Conservation (phyloP, 2,113 vertebrate genomes). For the Salminus brasiliensis region DNA sequence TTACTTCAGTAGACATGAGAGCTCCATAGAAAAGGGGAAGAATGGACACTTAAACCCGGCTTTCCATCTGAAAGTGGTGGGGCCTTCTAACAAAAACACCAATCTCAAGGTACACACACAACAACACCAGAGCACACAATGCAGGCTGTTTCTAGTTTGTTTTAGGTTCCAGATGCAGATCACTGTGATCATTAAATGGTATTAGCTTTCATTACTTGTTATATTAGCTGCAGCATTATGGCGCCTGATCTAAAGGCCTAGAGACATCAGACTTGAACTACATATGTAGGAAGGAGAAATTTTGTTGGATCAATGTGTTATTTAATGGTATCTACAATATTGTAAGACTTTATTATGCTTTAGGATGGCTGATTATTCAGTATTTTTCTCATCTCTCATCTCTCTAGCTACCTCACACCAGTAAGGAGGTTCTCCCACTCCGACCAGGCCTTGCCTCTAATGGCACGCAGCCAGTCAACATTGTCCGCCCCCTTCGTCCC, state of each 20-base stretch:
- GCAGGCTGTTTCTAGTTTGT: too few species aligned
- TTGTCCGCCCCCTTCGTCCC: slow-evolving; percentile 81
- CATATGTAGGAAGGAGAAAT: too few species aligned
- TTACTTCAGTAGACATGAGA: slow-evolving; percentile 59
- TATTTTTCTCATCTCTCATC: background rate
- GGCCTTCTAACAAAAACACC: slow-evolving; percentile 68
- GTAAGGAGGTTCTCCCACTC: slow-evolving; percentile 74
- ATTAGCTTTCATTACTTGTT: too few species aligned
- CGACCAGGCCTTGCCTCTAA: slow-evolving; percentile 58
- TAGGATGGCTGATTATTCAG: too few species aligned
- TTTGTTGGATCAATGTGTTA: too few species aligned
- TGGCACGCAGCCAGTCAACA: slow-evolving; percentile 78
- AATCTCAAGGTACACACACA: slow-evolving; percentile 66
- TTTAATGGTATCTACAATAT: too few species aligned
- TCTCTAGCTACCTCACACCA: slow-evolving; percentile 72
- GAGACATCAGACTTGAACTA: too few species aligned
- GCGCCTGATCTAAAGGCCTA: too few species aligned
- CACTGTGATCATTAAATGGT: too few species aligned
- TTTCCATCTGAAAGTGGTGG: slow-evolving; percentile 79
- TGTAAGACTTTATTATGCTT: too few species aligned
- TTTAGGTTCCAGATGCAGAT: too few species aligned
- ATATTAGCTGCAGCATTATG: too few species aligned
- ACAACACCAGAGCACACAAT: background rate
- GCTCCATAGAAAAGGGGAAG: slow-evolving; percentile 65
- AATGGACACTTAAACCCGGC: slow-evolving; percentile 77